These are phyloP conservation scores for Gymnogyps californianus DNA, from an alignment of 2,113 vertebrate genomes.

Conservation along the genomic window DNA sequence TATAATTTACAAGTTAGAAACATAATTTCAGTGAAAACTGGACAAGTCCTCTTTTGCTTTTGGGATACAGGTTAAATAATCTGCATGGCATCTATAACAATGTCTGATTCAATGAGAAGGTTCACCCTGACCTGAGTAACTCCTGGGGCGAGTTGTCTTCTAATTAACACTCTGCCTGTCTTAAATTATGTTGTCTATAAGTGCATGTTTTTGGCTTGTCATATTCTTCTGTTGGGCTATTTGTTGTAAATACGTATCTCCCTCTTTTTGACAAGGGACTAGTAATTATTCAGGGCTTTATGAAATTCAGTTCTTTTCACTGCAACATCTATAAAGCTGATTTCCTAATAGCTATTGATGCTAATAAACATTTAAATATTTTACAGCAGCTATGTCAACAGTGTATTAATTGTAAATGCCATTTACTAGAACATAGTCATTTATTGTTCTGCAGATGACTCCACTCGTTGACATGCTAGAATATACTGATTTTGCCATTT, in stretches of 20 bases:
- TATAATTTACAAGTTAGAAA: neutral
- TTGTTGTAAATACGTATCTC: neutral
- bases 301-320: constrained; percentile 27
- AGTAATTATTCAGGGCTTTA: neutral
- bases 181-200: neutral
- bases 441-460: constrained; percentile 19
- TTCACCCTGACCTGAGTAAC: neutral
- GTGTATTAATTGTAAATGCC: constrained; percentile 27
- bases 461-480: neutral
- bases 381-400: neutral
- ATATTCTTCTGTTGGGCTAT: neutral
- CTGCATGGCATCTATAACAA: neutral
- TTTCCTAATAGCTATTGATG: constrained; percentile 16
- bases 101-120: neutral
- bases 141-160: neutral
- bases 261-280: neutral
- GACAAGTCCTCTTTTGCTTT: neutral
- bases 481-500: neutral
- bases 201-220: neutral
- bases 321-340: constrained; percentile 16
- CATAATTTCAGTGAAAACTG: neutral
- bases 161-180: neutral
- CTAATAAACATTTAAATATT: constrained; percentile 32
- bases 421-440: constrained; percentile 13
- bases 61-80: neutral